Evolutionary conservation across 2,113 vertebrate species (phyloP), one percentile per base, ranked within the genome.

Genomic region (Catharus minimus): DNA sequence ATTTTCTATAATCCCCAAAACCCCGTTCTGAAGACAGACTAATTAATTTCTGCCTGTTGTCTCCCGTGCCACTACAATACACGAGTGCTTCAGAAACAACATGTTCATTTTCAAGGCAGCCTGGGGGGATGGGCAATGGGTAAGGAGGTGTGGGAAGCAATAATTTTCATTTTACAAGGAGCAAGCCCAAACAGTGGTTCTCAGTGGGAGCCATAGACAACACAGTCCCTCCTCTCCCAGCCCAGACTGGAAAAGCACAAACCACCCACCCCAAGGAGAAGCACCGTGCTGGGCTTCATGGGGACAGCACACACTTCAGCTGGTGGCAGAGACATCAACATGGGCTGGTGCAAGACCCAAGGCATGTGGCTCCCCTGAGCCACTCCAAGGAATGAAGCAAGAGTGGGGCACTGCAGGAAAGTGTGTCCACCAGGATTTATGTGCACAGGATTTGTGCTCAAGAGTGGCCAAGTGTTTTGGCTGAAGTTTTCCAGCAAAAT

Each of bases 11-110:
- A 95, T 85, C 30, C 66, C 77, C 67, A 65, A 80, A 94, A 92
- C 52, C 43, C 55, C 6, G 0, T 43, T 89, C 91, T 82, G 75
- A 91, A 93, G 78, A 79, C 50, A 79, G 67, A 58, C 38, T 92
- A 85, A 94, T 94, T 93, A 93, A 93, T 94, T 94, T 93, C 75
- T 89, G 74, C 38, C 32, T 91, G 50, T 15, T 91, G 80, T 91
- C 75, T 93, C 71, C 64, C 47, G 41, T 89, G 78, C 46, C 78
- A 55, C 46, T 82, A 47, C 33, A 27, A n/a, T 44, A 89, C 0
- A 0, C 5, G 2, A 92, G 32, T 57, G 23, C 50, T 84, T 72
- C 71, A 91, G 62, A 91, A 91, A 76, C 14, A 73, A 56, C 60
- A 30, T n/a, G 47, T 50, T 88, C 49, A 85, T 85, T 94, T 95